A percentile compares a stretch with the other conserved stretches of the same genome.
Conservation (phyloP, 2,888 invertebrate species). For the Resseliella maxima region DNA sequence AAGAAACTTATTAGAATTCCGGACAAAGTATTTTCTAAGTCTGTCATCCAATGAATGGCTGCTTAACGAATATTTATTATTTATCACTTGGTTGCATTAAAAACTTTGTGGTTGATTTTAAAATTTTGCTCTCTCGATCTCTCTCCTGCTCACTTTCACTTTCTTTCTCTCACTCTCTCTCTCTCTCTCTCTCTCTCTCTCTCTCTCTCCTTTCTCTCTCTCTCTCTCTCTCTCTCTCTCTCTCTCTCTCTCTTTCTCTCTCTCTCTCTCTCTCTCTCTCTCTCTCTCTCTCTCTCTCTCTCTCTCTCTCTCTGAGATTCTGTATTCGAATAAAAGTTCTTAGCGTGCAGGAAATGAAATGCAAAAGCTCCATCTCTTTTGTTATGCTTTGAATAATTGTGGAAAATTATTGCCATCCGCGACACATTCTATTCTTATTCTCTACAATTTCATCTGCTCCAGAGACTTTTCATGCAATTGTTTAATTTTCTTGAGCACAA, state of each 20-base stretch:
- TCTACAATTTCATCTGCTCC: neutral
- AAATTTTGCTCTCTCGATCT: neutral
- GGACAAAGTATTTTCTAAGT: conserved; percentile 35
- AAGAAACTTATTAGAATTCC: neutral
- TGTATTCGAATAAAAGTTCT: too few species aligned
- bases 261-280: too few species aligned
- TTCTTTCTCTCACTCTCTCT: too few species aligned
- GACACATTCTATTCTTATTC: neutral
- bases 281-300: too few species aligned
- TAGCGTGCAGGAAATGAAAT: neutral
- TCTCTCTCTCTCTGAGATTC: too few species aligned
- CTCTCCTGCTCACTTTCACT: neutral
- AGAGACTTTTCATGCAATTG: neutral
- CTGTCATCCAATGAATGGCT: conserved; percentile 34
- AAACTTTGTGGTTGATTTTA: conserved; percentile 13
- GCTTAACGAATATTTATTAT: conserved; percentile 49
- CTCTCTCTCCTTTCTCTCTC: neutral
- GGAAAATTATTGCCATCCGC: conserved; percentile 37
- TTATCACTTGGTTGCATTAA: conserved; percentile 27
- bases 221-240: neutral
- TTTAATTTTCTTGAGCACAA: neutral
- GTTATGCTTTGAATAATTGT: conserved; percentile 42
- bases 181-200: too few species aligned
- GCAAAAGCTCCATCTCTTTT: conserved; percentile 14
- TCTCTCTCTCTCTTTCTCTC: too few species aligned